These are phyloP conservation scores for Lota lota DNA, from an alignment of 2,113 vertebrate genomes.

Conservation along the genomic window DNA sequence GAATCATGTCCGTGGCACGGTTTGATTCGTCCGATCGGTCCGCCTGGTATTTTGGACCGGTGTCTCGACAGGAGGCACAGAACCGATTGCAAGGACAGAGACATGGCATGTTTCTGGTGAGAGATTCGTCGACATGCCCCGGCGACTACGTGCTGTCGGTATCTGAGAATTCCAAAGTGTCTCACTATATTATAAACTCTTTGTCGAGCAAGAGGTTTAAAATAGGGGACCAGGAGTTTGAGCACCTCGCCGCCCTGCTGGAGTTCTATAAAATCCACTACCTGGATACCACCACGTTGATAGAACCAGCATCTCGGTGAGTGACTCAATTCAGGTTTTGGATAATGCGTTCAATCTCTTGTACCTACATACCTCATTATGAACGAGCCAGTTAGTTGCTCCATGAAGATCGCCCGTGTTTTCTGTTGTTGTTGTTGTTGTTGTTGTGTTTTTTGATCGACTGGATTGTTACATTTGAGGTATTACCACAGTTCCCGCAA, in stretches of 20 bases:
- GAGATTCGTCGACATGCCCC: conserved; percentile 96
- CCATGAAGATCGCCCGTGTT: too few species aligned
- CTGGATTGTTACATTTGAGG: too few species aligned
- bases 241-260: conserved; percentile 88
- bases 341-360: too few species aligned
- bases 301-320: conserved; percentile 94
- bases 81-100: conserved; percentile 91
- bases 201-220: conserved; percentile 93
- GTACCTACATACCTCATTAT: too few species aligned
- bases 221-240: conserved; percentile 98
- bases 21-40: conserved; percentile 93
- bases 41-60: conserved; percentile 93
- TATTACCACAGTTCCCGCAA: too few species aligned
- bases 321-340: not conserved
- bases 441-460: too few species aligned
- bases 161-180: conserved; percentile 96
- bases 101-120: conserved; percentile 93
- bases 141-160: conserved; percentile 97
- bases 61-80: conserved; percentile 92
- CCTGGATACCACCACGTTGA: conserved; percentile 96
- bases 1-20: conserved; percentile 84
- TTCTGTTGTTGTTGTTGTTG: too few species aligned
- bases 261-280: conserved; percentile 99
- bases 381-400: too few species aligned
- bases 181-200: conserved; percentile 98